Conservation (phyloP, 2,797 vertebrate species). For the Rhabdomys pumilio region DNA sequence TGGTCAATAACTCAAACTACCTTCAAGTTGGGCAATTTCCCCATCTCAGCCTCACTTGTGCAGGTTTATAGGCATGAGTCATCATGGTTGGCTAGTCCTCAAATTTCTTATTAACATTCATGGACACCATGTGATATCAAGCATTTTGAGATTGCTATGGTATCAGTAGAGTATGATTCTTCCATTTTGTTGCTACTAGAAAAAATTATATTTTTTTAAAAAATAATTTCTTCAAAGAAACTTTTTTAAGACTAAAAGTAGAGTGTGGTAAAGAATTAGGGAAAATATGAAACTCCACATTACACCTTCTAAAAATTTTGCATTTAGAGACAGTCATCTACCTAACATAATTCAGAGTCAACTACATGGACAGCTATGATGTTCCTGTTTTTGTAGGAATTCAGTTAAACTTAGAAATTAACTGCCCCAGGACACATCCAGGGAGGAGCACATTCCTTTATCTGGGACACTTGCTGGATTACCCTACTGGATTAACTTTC, state of each 20-base stretch:
- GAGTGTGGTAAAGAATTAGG: background rate
- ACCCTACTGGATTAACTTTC: too few species aligned
- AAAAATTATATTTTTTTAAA: background rate
- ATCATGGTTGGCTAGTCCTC: background rate
- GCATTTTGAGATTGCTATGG: background rate
- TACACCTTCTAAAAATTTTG: background rate
- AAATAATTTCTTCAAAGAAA: background rate
- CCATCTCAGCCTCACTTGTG: background rate
- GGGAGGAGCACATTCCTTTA: too few species aligned
- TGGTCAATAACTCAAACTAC: background rate
- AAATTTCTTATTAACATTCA: background rate
- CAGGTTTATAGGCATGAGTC: background rate
- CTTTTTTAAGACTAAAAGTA: background rate
- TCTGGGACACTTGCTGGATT: too few species aligned
- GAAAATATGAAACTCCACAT: slow-evolving; percentile 15
- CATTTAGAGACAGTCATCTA: background rate
- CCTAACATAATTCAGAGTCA: background rate
- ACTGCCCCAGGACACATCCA: too few species aligned
- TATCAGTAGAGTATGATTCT: background rate
- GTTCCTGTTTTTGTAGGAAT: background rate
- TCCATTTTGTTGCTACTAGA: background rate
- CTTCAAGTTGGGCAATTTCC: background rate
- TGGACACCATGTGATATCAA: background rate
- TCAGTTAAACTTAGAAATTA: too few species aligned
- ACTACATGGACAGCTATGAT: background rate